These are phyloP conservation scores for Sebastolobus altivelis DNA, from an alignment of 2,797 vertebrate genomes.

Conservation along the genomic window DNA sequence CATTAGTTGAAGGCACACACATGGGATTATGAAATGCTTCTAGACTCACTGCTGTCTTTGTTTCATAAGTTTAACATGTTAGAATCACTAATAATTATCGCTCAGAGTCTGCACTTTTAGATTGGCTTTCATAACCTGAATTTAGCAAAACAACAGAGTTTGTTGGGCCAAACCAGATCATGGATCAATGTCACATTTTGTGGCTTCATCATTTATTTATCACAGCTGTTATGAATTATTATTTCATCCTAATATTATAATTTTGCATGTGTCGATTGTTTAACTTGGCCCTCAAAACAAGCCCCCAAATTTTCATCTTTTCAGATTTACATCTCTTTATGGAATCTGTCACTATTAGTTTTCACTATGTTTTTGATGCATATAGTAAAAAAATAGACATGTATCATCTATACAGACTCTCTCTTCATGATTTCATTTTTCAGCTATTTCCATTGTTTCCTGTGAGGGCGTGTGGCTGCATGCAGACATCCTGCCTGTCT, in stretches of 20 bases:
- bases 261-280: background rate
- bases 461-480: conserved; percentile 76
- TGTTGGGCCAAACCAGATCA: background rate
- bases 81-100: background rate
- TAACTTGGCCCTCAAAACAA: background rate
- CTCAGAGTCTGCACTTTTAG: background rate
- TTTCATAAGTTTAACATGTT: background rate
- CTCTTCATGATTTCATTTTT: conserved; percentile 67
- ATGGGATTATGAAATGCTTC: background rate
- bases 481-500: conserved; percentile 78
- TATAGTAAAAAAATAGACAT: background rate
- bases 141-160: background rate
- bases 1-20: background rate
- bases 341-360: background rate
- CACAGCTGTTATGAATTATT: background rate
- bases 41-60: background rate
- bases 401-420: conserved; percentile 29
- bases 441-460: conserved; percentile 75
- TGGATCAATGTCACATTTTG: background rate
- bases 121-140: background rate
- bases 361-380: background rate
- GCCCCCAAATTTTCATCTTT: background rate
- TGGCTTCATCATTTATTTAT: background rate
- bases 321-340: background rate
- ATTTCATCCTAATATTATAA: background rate